Percentiles rank a stretch among this genome's conserved stretches.
Conservation (phyloP, 2,113 vertebrate species). For the Dipodomys ordii region DNA sequence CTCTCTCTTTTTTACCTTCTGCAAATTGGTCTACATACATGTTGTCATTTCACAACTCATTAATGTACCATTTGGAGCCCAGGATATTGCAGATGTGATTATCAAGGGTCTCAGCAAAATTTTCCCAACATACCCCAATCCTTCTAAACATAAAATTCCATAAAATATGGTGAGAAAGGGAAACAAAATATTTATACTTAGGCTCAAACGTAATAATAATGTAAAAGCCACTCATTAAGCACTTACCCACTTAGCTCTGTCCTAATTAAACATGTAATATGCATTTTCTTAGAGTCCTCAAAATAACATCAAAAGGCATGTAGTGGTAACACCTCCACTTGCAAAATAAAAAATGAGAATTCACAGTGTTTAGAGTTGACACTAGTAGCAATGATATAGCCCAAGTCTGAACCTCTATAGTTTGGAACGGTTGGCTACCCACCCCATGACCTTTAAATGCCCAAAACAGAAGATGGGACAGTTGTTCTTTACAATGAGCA, state of each 20-base stretch:
- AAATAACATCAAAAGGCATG: no score
- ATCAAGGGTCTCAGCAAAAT: not conserved
- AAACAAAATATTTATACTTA: not conserved
- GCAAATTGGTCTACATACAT: not conserved
- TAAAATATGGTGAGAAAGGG: not conserved
- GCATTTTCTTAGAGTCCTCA: not conserved
- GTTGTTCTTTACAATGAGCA: not conserved
- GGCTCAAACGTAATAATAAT: not conserved
- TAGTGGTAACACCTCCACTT: no score
- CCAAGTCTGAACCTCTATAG: not conserved
- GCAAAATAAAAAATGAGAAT: not conserved
- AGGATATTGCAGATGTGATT: not conserved
- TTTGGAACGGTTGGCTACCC: not conserved
- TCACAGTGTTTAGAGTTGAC: not conserved
- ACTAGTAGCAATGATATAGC: not conserved
- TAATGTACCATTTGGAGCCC: slow-evolving; percentile 19
- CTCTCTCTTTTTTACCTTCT: not conserved
- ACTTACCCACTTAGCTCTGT: not conserved
- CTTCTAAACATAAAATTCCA: not conserved
- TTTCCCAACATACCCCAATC: not conserved
- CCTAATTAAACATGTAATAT: not conserved
- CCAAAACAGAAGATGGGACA: not conserved
- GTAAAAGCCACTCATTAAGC: not conserved
- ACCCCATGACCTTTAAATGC: not conserved
- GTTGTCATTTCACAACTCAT: not conserved